phyloP scores from a whole-genome alignment of 2,113 vertebrate genomes.

The Crocuta crocuta region DNA sequence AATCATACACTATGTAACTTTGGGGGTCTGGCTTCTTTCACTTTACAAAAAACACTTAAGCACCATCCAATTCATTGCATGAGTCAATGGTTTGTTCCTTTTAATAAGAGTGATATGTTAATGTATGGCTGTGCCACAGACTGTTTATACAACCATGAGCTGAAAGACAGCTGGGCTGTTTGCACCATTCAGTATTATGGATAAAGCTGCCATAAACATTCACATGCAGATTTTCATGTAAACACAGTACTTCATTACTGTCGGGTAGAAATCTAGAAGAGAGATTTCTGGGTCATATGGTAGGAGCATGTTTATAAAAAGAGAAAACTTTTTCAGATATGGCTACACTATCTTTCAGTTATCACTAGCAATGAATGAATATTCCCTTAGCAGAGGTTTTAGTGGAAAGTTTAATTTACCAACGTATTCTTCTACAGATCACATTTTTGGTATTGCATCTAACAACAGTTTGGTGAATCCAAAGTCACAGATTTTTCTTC shows the following conservation, averaged over 20 bases:
- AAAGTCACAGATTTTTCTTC: not conserved
- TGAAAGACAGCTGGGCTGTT: not conserved
- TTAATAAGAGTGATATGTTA: not conserved
- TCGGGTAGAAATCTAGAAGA: slow-evolving; percentile 10
- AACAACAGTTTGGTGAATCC: not conserved
- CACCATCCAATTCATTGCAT: not conserved
- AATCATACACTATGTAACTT: not conserved
- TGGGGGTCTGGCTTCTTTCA: not conserved
- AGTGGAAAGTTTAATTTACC: not conserved
- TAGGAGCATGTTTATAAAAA: not conserved
- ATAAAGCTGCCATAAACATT: slow-evolving; percentile 16
- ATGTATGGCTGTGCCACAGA: not conserved
- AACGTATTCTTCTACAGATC: not conserved
- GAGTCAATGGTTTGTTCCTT: not conserved
- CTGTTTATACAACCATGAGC: not conserved
- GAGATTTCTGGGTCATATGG: not conserved
- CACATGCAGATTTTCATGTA: not conserved
- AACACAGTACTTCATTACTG: not conserved
- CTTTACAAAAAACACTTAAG: not conserved
- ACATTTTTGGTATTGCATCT: not conserved
- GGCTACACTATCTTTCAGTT: not conserved
- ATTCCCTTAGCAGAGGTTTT: not conserved
- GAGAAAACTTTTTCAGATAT: not conserved
- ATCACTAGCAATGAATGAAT: not conserved
- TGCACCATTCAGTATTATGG: not conserved